Base-by-base conservation (phyloP, 2,888 invertebrate genomes). In the Gymnoscelis rufifasciata region DNA sequence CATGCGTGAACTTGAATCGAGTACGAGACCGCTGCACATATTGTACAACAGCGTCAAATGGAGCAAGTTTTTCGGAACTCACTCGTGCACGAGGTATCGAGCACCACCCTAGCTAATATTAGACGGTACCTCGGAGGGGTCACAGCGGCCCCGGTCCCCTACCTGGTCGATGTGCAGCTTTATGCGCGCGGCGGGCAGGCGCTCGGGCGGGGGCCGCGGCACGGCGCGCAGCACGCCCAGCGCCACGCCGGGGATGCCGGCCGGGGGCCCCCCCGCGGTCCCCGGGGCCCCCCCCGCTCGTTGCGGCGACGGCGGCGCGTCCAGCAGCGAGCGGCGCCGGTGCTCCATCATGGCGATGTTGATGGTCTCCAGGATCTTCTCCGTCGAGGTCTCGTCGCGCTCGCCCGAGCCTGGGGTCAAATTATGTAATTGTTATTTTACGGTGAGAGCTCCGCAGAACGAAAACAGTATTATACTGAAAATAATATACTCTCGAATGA, bases 271-370 rank as follows among this genome's bases (percentile, higher is more conserved):
- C 41, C 43, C 42, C 53, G 49, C 30, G 51, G 51, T 39, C 57
- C 48, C 41, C 63, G 58, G 5, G 33, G 42, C 4, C 13, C 14
- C 1, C n/a, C n/a, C n/a, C n/a, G n/a, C n/a, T n/a, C n/a, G n/a
- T n/a, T n/a, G 38, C 33, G 31, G 38, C 24, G 31, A 38, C 37
- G 10, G 38, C 36, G 14, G 28, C 14, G 35, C 45, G 24, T 52
- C 58, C 13, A 56, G 57, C 41, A 59, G 56, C 6, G 68, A 62
- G 19, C 66, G 57, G 8, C 65, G 59, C 23, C 71, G 51, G 43
- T 64, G 66, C 58, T 83, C 71, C 60, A 78, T 38, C 64, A 79
- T 54, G 35, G 77, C 78, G 7, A 73, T 64, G 62, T 81, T 82
- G 30, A 81, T 62, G 8, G 78, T 74, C 49, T 83, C 80, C 29